These are phyloP conservation scores for Myotis daubentonii DNA, from an alignment of 2,797 vertebrate species.

Conservation along the genomic window DNA sequence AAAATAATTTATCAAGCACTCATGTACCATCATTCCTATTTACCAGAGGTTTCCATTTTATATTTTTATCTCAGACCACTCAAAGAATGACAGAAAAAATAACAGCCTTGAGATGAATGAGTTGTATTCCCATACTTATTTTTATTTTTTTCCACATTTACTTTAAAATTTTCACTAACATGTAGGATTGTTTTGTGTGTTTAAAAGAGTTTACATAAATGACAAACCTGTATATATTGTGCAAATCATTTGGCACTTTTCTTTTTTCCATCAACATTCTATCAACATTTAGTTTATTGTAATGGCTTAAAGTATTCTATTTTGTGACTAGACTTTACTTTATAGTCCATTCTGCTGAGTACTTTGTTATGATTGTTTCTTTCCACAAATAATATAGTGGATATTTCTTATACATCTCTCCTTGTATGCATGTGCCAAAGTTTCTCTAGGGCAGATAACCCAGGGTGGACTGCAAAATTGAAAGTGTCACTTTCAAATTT, in stretches of 20 bases:
- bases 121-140: neutral
- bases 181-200: neutral
- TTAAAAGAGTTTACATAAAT: slow-evolving; percentile 5
- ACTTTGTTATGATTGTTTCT: neutral
- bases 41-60: neutral
- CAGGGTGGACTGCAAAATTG: neutral
- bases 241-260: neutral
- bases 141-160: neutral
- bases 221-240: neutral
- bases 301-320: neutral
- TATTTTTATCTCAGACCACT: neutral
- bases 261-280: slow-evolving; percentile 14
- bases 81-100: neutral
- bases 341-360: neutral
- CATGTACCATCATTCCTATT: neutral
- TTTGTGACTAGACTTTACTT: neutral
- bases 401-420: neutral
- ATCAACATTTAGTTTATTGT: slow-evolving; percentile 4
- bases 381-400: neutral
- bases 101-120: neutral
- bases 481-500: neutral
- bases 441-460: neutral
- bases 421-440: neutral
- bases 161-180: neutral
- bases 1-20: neutral